A percentile compares a stretch with the other conserved stretches of the same genome.
phyloP scores from a whole-genome alignment of 2,797 vertebrate species.

The Melanotaenia nigrans region DNA sequence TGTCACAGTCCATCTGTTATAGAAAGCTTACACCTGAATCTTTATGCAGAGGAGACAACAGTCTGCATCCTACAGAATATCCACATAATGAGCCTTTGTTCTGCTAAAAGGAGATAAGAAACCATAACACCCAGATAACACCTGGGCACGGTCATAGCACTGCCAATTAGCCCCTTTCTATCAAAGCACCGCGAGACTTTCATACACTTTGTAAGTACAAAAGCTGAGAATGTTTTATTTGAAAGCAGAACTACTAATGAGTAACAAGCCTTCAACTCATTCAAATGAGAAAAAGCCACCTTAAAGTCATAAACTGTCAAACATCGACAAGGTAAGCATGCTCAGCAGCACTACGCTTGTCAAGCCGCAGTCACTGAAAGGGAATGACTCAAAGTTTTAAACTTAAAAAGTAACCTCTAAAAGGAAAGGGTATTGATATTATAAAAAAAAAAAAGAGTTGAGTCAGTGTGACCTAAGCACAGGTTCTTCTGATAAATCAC shows the following conservation, averaged over 20 bases:
- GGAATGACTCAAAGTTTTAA: slow-evolving; percentile 10
- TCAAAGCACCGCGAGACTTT: slow-evolving; percentile 41
- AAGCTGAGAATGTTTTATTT: slow-evolving; percentile 59
- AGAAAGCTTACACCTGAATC: slow-evolving; percentile 50
- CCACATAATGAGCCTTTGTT: slow-evolving; percentile 2
- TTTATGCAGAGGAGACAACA: slow-evolving; percentile 13
- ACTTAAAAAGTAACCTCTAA: slow-evolving; percentile 18
- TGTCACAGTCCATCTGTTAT: slow-evolving; percentile 61
- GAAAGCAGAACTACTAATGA: slow-evolving; percentile 22
- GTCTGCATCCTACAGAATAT: neutral
- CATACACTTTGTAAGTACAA: slow-evolving; percentile 44
- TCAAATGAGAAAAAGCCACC: slow-evolving; percentile 10
- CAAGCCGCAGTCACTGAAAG: slow-evolving; percentile 4
- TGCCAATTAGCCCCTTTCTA: slow-evolving; percentile 50
- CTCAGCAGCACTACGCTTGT: neutral
- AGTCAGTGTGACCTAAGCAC: slow-evolving; percentile 65
- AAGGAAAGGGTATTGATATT: slow-evolving; percentile 10
- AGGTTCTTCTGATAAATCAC: slow-evolving; percentile 68
- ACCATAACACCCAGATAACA: slow-evolving; percentile 21
- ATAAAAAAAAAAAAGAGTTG: slow-evolving; percentile 24
- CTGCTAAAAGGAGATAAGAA: neutral
- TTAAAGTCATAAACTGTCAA: slow-evolving; percentile 34
- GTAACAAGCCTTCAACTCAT: slow-evolving; percentile 42
- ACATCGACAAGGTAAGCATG: neutral
- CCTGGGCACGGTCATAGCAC: slow-evolving; percentile 27